Evolutionary conservation across 2,113 vertebrate genomes (phyloP).

Genomic region (Zingel zingel): DNA sequence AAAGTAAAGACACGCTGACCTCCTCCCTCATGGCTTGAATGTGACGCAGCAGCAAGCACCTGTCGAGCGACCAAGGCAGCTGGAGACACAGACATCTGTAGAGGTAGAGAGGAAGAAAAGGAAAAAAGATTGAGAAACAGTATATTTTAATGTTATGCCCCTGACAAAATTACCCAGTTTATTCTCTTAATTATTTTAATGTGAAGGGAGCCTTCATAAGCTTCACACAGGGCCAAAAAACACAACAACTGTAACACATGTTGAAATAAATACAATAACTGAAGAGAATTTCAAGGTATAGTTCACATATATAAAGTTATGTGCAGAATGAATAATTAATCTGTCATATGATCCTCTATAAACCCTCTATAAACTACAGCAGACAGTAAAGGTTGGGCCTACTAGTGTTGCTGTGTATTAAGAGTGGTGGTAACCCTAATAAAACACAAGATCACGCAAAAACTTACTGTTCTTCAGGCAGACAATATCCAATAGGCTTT

Average conservation of each 20-base stretch:
- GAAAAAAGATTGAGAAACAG: not conserved
- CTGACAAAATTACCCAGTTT: not conserved
- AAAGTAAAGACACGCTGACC: conserved; percentile 56
- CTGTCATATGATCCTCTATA: not conserved
- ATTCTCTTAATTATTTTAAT: not conserved
- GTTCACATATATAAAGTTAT: not conserved
- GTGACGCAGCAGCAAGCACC: conserved; percentile 78
- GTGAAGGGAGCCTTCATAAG: not conserved
- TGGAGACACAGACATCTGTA: conserved; percentile 77
- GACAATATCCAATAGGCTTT: conserved; percentile 2
- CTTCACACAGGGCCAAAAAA: not conserved
- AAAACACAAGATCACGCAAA: not conserved
- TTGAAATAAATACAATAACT: not conserved
- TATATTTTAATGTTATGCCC: not conserved
- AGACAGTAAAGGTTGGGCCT: conserved; percentile 20
- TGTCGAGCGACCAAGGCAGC: conserved; percentile 65
- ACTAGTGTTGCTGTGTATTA: not conserved
- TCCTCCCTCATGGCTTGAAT: conserved; percentile 75
- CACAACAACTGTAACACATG: not conserved
- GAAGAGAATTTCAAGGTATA: not conserved
- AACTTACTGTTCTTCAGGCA: conserved; percentile 61
- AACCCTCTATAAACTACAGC: not conserved
- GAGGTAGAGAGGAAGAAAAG: not conserved
- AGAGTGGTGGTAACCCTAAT: rapidly evolving
- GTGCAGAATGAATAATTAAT: not conserved